Conservation (phyloP, 2,113 vertebrate genomes). For the Verasper variegatus region DNA sequence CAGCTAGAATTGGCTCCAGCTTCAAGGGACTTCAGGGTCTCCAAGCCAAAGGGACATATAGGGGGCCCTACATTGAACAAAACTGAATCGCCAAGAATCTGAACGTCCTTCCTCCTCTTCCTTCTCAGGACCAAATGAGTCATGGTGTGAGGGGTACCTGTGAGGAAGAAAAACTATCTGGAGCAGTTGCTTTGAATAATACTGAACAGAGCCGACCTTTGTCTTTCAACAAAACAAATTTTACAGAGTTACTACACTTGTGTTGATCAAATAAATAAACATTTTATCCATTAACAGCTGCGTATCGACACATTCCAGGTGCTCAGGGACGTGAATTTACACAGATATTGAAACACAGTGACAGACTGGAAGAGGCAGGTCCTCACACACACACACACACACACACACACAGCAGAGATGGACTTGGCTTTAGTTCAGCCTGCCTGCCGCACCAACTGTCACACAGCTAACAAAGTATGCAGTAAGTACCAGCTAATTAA, state of each 20-base stretch:
- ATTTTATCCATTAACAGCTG: slow-evolving; percentile 30
- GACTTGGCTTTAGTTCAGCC: slow-evolving; percentile 63
- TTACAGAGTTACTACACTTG: neutral
- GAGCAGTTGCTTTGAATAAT: slow-evolving; percentile 14
- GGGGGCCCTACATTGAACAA: too few relatives aligned
- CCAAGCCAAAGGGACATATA: too few relatives aligned
- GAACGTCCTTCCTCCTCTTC: slow-evolving; percentile 22
- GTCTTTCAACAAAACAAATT: neutral
- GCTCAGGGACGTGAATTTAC: slow-evolving; percentile 16
- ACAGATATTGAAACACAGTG: slow-evolving; percentile 22
- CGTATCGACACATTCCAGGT: slow-evolving; percentile 33
- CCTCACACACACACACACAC: neutral
- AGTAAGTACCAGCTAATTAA: slow-evolving; percentile 78
- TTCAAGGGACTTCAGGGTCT: too few relatives aligned
- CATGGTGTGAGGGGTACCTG: slow-evolving; percentile 32
- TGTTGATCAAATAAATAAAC: slow-evolving; percentile 2
- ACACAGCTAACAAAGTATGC: slow-evolving; percentile 73
- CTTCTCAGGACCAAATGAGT: slow-evolving; percentile 42
- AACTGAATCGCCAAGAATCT: slow-evolving; percentile 4
- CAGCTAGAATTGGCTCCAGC: neutral
- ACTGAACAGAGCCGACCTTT: neutral
- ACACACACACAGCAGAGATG: slow-evolving; percentile 38
- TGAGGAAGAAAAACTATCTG: slow-evolving; percentile 26
- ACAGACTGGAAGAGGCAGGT: slow-evolving; percentile 28
- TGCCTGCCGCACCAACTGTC: slow-evolving; percentile 65